Percentiles rank a stretch among this genome's conserved stretches.
These are phyloP conservation scores for Empidonax alnorum DNA, from an alignment of 2,113 vertebrate genomes.

Conservation along the genomic window DNA sequence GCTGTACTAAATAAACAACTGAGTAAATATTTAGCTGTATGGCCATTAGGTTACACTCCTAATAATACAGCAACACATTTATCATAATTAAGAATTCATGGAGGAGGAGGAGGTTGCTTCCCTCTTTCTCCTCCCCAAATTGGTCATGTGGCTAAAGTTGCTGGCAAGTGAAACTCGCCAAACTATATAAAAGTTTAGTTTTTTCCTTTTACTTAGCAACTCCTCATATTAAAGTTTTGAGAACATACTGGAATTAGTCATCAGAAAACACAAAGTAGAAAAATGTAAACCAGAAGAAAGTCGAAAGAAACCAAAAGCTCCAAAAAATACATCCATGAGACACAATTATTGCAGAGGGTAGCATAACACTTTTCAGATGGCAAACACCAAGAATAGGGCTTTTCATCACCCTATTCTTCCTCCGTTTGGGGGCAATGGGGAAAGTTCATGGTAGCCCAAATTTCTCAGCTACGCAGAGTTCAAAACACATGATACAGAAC, in stretches of 20 bases:
- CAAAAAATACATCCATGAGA: neutral
- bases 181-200: neutral
- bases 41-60: slow-evolving; percentile 55
- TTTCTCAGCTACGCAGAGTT: neutral
- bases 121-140: slow-evolving; percentile 16
- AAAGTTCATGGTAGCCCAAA: neutral
- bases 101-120: neutral
- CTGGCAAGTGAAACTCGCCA: slow-evolving; percentile 46
- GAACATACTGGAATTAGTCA: neutral
- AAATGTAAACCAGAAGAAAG: neutral
- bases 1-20: slow-evolving; percentile 62
- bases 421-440: neutral
- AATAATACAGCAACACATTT: slow-evolving; percentile 59
- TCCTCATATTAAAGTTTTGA: neutral
- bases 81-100: slow-evolving; percentile 59
- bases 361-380: neutral
- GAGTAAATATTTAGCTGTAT: slow-evolving; percentile 73
- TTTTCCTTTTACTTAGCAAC: neutral
- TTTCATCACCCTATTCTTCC: neutral
- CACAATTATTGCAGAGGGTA: neutral
- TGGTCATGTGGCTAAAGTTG: slow-evolving; percentile 26
- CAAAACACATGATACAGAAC: neutral
- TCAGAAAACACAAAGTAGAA: neutral
- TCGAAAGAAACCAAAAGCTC: neutral
- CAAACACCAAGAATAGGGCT: neutral